Evolutionary conservation across 2,888 invertebrate genomes (phyloP).

Genomic region (Folsomia candida): DNA sequence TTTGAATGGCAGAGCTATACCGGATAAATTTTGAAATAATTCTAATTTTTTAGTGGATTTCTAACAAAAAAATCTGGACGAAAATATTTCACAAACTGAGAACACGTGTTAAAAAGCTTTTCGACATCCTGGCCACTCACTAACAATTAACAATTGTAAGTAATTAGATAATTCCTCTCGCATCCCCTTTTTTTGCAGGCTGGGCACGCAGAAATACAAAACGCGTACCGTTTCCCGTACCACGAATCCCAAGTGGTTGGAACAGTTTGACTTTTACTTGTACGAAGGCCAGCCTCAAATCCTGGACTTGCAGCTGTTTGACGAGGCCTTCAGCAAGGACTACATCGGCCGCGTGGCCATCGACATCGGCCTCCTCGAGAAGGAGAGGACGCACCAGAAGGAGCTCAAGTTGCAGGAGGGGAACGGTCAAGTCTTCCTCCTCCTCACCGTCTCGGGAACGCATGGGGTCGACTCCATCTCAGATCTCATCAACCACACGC

Average conservation of each 20-base stretch:
- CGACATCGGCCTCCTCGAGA: constrained; percentile 76
- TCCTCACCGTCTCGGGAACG: constrained; percentile 92
- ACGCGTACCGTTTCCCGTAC: constrained; percentile 74
- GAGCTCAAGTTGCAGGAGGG: constrained; percentile 88
- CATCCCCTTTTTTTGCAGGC: constrained; percentile 62
- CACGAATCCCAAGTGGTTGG: constrained; percentile 89
- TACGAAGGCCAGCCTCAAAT: constrained; percentile 91
- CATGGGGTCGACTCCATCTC: constrained; percentile 89
- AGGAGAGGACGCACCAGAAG: constrained; percentile 86
- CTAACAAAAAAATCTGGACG: too few relatives aligned
- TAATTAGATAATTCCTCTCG: not conserved
- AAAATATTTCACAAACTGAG: too few relatives aligned
- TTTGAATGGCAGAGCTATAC: too few relatives aligned
- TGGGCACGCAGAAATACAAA: constrained; percentile 97
- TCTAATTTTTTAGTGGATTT: too few relatives aligned
- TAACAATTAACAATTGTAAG: not conserved
- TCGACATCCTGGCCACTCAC: too few relatives aligned
- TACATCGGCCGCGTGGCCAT: constrained; percentile 65
- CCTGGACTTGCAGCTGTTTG: constrained; percentile 56
- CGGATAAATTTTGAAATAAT: too few relatives aligned
- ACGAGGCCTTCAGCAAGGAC: constrained; percentile 47
- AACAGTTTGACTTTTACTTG: constrained; percentile 94
- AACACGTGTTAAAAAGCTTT: too few relatives aligned
- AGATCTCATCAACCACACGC: constrained; percentile 80
- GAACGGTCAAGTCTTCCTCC: constrained; percentile 69